Evolutionary conservation across 2,113 vertebrate species (phyloP), one percentile per base, ranked within the genome.

Genomic region (Hippocampus guttulatus): DNA sequence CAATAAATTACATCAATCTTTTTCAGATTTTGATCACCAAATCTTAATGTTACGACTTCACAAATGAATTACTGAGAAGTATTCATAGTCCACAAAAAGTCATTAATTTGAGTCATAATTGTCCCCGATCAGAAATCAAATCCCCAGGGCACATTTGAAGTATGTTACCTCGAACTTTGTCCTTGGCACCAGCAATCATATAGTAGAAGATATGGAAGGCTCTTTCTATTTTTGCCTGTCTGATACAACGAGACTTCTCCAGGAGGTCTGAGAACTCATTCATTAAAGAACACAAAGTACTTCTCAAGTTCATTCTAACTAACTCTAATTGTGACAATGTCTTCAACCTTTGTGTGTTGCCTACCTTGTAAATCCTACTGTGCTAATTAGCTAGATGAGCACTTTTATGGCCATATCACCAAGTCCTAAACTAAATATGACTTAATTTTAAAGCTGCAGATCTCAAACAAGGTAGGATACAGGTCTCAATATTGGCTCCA

Each of bases 181-280:
- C 89, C 66, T 88, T 78, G 43, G 93, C 94, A 47, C 97, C 96
- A 1, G 95, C 95, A 1, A 98, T 92, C 85, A 98, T 92, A 75
- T 97, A 98, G 85, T 98, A 98, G 88, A 98, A 98, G 81, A 98
- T 96, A 84, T 98, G 97, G 89, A 98, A 98, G 75, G 96, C 95
- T 80, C 97, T 90, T 64, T 98, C 97, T 1, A 95, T 95, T 89
- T 97, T 98, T 80, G 95, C 95, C 81, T 98, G 96, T 70, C 97
- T 94, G 87, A 98, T 96, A 81, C 95, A 97, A 61, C 96, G 94
- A 57, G 97, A 98, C 82, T 98, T 98, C 88, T 98, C 97, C 92
- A 98, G 82, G 45, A 98, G 92, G 88, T 98, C 97, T 98, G 75
- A 76, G 8, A 58, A 41, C 65, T 58, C 33, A 68, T 67, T 12